Conservation (phyloP, 2,888 invertebrate genomes). For the Sialis fuliginosa region DNA sequence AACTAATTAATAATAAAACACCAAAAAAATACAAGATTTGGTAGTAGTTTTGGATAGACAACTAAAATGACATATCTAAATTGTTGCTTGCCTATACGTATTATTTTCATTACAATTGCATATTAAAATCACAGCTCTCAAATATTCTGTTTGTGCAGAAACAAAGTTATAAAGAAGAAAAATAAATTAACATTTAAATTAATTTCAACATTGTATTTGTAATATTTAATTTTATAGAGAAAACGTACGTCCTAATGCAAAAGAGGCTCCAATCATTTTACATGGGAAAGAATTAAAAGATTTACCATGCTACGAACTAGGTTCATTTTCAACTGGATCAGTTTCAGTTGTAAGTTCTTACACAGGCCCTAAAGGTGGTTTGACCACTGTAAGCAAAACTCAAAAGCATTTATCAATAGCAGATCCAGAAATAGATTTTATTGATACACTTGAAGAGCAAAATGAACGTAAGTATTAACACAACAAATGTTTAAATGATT, state of each 20-base stretch:
- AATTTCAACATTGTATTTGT: not conserved
- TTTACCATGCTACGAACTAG: conserved; percentile 42
- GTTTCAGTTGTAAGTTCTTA: conserved; percentile 49
- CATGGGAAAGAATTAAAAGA: conserved; percentile 56
- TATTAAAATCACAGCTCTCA: too few relatives aligned
- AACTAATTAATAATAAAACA: not conserved
- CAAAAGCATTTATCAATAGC: conserved; percentile 44
- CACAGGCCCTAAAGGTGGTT: conserved; percentile 68
- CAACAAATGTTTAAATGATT: too few relatives aligned
- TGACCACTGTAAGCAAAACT: conserved; percentile 51
- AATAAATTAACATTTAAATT: conserved; percentile 8
- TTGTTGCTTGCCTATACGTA: too few relatives aligned
- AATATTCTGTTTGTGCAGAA: too few relatives aligned
- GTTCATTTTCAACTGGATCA: conserved; percentile 29
- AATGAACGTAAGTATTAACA: conserved; percentile 13
- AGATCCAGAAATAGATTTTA: conserved; percentile 55
- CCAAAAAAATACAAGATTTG: conserved; percentile 1
- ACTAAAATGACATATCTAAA: too few relatives aligned
- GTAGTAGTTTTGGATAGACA: not conserved
- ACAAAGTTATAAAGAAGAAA: conserved; percentile 14
- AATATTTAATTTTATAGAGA: conserved; percentile 17
- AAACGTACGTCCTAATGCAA: conserved; percentile 19
- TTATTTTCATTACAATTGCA: too few relatives aligned
- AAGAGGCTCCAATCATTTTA: conserved; percentile 38
- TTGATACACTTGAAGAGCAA: conserved; percentile 33